Evolutionary conservation across 2,113 vertebrate species (phyloP).

Genomic region (Sylvia atricapilla): DNA sequence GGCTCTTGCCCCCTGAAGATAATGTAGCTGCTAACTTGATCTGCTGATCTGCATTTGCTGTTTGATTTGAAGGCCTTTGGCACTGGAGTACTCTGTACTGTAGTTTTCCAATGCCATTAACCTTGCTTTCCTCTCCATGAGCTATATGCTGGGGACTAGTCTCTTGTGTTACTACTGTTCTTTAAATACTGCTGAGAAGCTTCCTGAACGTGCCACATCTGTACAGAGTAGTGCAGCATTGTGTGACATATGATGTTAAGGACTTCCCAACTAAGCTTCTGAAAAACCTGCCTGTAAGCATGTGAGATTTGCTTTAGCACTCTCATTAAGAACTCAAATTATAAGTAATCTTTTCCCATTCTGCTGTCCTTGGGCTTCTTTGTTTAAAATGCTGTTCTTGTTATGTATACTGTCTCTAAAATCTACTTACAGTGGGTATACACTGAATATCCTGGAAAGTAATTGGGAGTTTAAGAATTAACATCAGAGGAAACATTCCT

Average conservation of each 20-base stretch:
- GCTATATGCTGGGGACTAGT: neutral
- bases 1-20: neutral
- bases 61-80: neutral
- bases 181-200: neutral
- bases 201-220: rapidly evolving
- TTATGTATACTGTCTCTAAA: neutral
- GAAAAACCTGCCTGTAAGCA: neutral
- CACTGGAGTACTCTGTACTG: neutral
- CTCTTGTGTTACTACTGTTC: neutral
- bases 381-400: neutral
- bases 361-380: neutral
- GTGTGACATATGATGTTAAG: neutral
- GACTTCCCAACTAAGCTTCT: neutral
- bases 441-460: neutral
- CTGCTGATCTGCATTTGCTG: neutral
- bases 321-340: neutral
- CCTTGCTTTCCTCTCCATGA: neutral
- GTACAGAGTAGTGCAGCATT: neutral
- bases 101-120: neutral
- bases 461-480: neutral
- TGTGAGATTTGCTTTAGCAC: neutral
- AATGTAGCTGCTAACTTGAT: neutral
- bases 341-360: neutral
- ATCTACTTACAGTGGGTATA: neutral
- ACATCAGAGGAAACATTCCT: neutral